Base-by-base conservation (phyloP, 1,140 invertebrate species). In the Liolophura sinensis region DNA sequence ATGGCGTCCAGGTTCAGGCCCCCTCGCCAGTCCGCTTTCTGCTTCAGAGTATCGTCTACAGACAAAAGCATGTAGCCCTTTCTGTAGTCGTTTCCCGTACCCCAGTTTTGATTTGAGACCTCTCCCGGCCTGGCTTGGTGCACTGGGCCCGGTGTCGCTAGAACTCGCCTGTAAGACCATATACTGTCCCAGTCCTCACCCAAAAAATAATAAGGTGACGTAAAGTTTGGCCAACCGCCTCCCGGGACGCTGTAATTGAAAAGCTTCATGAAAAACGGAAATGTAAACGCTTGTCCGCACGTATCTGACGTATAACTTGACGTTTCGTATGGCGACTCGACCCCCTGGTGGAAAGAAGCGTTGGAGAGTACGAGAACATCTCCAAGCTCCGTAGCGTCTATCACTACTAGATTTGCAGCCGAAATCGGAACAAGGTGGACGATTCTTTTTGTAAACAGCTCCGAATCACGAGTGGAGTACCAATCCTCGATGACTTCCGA, bases 31-130 rank as follows among this genome's bases (percentile, higher is more conserved):
- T 61, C 40, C 15, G 5, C 12, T 20, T 24, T 16, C 54, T 70
- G 52, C n/a, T 51, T 25, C 18, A 25, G n/a, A 1, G 64, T 58
- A 27, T 62, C 60, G 11, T 18, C 18, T 16, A 25, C 16, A 20
- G 64, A 48, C 7, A 70, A 47, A 46, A 62, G 59, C 7, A 66
- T 18, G 47, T 56, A 62, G 27, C 40, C 24, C 24, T 58, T 57
- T n/a, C 48, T 40, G 46, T 59, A 70, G 47, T 70, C 68, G 52
- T 70, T 70, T 3, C 68, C 68, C 15, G 25, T 22, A 51, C 46
- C 59, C 58, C 64, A 66, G 24, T 66, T 70, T 46, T 70, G 64
- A 24, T 69, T 64, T 14, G 67, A 69, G 22, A 65, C 52, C 52
- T 69, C 67, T 1, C 67, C 67, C 6, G 52, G 20, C 3, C 59